Evolutionary conservation across 1,140 invertebrate species (phyloP), one percentile per base, ranked within the genome.

Genomic region (Arctopsyche grandis): DNA sequence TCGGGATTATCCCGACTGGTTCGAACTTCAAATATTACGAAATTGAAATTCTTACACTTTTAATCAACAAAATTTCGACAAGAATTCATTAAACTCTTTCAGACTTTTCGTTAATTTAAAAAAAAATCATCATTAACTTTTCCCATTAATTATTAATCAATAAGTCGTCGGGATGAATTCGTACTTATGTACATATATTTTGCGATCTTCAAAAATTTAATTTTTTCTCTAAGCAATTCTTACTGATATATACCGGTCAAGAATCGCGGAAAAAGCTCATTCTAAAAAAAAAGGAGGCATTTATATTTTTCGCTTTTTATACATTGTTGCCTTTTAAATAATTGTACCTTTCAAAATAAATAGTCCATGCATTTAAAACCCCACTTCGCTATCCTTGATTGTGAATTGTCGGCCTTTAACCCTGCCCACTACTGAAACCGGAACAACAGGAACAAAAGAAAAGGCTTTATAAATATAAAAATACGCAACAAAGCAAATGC

Each of bases 381-480:
- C 56, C 29, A 60, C 56, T 60, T 60, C n/a, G 56, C 16, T 60
- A 21, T 60, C 29, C 56, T 60, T 60, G n/a, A 21, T 60, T 21
- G 21, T 60, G 56, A 60, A 60, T 60, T 21, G 16, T 60, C 56
- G 21, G 16, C 16, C 9, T 21, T 21, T 19, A 9, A 9, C 56
- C 16, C 16, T 60, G 7, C 14, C 56, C 16, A 19, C 56, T 19
- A 19, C 56, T 21, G 56, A 21, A 16, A 60, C 56, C 56, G 56
- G 56, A 60, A 60, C 56, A 60, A 60, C n/a, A 16, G 16, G 16
- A 21, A 60, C n/a, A 16, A 60, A 60, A 60, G 5, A 16, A 60
- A 60, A 60, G 21, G 56, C n/a, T 21, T 60, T 60, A 60, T 60
- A 60, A 60, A 60, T 60, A 60, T 21, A 60, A 60, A 60, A 52